A percentile compares a stretch with the other conserved stretches of the same genome.
Evolutionary conservation across 2,888 invertebrate genomes (phyloP).

Genomic region (Dendrolimus houi): DNA sequence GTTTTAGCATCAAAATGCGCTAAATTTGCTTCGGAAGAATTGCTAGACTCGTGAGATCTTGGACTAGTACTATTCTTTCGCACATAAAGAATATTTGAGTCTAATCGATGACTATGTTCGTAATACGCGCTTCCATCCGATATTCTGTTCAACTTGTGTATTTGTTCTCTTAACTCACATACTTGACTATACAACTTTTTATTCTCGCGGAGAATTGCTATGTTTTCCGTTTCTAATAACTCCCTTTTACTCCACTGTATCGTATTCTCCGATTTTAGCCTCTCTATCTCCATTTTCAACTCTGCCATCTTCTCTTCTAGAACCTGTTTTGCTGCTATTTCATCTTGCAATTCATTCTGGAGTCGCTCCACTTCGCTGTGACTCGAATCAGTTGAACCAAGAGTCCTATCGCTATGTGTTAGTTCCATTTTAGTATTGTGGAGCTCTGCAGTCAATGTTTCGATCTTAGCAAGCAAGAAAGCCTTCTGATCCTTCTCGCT

Average conservation of each 20-base stretch:
- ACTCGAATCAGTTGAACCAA: constrained; percentile 65
- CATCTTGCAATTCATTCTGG: constrained; percentile 66
- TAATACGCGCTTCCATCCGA: constrained; percentile 58
- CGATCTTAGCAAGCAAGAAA: constrained; percentile 54
- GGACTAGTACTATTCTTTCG: constrained; percentile 60
- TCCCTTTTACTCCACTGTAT: constrained; percentile 96
- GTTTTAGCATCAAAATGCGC: constrained; percentile 54
- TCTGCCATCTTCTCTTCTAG: constrained; percentile 63
- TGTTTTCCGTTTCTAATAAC: constrained; percentile 91
- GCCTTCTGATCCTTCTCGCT: constrained; percentile 63
- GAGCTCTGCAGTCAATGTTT: constrained; percentile 51
- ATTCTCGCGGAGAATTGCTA: constrained; percentile 91
- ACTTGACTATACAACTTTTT: constrained; percentile 82
- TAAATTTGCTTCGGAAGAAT: constrained; percentile 61
- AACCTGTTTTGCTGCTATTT: constrained; percentile 64
- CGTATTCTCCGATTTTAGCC: constrained; percentile 93
- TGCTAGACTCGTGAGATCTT: constrained; percentile 61
- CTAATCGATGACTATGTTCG: constrained; percentile 36
- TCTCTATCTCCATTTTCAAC: constrained; percentile 81
- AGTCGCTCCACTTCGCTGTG: constrained; percentile 64
- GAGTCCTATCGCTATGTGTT: constrained; percentile 52
- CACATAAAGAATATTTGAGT: constrained; percentile 56
- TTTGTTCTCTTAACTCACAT: constrained; percentile 63
- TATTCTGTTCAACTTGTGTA: constrained; percentile 63
- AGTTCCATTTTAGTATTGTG: constrained; percentile 56